phyloP scores from a whole-genome alignment of 1,140 invertebrate genomes.

The Leptonema lineaticorne region DNA sequence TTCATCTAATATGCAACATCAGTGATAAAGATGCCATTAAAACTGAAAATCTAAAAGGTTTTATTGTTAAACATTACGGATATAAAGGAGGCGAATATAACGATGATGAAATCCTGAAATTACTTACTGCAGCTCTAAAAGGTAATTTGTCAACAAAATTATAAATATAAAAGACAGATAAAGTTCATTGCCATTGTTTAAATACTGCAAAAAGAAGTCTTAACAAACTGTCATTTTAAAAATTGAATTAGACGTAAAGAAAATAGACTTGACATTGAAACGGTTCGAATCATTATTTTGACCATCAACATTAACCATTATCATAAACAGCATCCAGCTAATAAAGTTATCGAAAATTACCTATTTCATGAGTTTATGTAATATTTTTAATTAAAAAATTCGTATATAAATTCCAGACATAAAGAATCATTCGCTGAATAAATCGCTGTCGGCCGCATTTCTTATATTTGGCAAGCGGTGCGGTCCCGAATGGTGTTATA shows the following conservation, averaged over 20 bases:
- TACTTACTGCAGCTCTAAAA: not conserved
- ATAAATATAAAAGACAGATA: no score
- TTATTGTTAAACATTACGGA: slow-evolving; percentile 49
- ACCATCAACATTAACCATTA: slow-evolving; percentile 43
- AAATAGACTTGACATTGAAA: no score
- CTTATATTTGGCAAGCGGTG: slow-evolving; percentile 51
- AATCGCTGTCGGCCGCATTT: slow-evolving; percentile 46
- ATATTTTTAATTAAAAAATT: no score
- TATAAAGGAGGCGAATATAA: slow-evolving; percentile 51
- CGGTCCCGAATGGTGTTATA: slow-evolving; percentile 51
- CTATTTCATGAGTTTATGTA: no score
- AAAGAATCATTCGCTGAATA: slow-evolving; percentile 44
- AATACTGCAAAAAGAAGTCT: no score
- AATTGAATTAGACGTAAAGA: no score
- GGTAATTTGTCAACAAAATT: not conserved
- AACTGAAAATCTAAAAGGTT: slow-evolving; percentile 43
- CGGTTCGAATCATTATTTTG: no score
- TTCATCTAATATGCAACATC: slow-evolving; percentile 50
- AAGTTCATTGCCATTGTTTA: no score
- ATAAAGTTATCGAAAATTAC: no score
- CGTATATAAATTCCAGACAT: slow-evolving; percentile 49
- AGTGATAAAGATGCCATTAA: slow-evolving; percentile 46
- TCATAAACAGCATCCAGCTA: no score
- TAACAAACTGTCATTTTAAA: no score
- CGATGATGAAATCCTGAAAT: slow-evolving; percentile 49